Conservation (phyloP, 2,888 invertebrate genomes). For the Tenthredo scrophulariae region DNA sequence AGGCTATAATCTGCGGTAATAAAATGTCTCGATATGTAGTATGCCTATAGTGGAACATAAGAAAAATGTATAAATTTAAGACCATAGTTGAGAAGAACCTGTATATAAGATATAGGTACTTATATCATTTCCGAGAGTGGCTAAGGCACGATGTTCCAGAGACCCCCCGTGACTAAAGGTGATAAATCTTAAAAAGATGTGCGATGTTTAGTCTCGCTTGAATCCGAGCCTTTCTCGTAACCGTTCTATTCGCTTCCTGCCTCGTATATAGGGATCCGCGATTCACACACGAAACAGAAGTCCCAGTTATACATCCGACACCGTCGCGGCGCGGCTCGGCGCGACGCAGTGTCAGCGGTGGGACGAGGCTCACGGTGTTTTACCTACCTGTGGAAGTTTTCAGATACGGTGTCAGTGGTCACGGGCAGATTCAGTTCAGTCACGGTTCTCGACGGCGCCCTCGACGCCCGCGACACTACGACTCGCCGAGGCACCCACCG, state of each 20-base stretch:
- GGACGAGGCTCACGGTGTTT: not conserved
- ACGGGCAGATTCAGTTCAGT: slow-evolving; percentile 73
- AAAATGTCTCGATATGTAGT: too few species aligned
- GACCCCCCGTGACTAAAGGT: not conserved
- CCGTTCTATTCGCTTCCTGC: slow-evolving; percentile 35
- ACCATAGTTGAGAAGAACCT: too few species aligned
- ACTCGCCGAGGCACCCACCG: slow-evolving; percentile 73
- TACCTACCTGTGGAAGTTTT: slow-evolving; percentile 38
- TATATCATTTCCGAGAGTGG: not conserved
- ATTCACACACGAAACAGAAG: slow-evolving; percentile 64
- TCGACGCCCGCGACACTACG: slow-evolving; percentile 68
- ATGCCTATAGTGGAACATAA: too few species aligned
- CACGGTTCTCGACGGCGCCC: slow-evolving; percentile 73
- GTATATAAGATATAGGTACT: not conserved
- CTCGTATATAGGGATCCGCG: not conserved
- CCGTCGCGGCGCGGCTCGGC: slow-evolving; percentile 30
- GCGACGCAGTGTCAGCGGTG: not conserved
- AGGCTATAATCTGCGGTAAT: too few species aligned
- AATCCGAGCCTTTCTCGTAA: not conserved
- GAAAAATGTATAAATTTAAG: too few species aligned
- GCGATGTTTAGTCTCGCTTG: slow-evolving; percentile 21
- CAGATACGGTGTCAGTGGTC: slow-evolving; percentile 69
- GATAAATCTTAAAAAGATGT: slow-evolving; percentile 3
- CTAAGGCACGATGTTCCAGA: not conserved
- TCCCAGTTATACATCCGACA: slow-evolving; percentile 69